These are phyloP conservation scores for Dicrurus megarhynchus DNA, from an alignment of 2,113 vertebrate species.

Conservation along the genomic window DNA sequence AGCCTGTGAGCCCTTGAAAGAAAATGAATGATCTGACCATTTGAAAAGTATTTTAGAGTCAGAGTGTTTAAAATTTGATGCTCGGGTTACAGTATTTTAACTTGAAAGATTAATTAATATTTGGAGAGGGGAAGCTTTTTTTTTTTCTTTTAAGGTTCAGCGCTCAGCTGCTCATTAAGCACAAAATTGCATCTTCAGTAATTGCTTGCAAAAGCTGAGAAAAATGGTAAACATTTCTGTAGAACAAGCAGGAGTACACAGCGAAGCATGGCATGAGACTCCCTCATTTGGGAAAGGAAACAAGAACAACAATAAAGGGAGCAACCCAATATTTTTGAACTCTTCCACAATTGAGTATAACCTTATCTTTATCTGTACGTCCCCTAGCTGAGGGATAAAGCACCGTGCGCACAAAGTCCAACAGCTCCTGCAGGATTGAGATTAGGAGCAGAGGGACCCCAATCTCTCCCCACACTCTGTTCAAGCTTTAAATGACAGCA, in stretches of 20 bases:
- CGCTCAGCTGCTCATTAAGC: slow-evolving; percentile 10
- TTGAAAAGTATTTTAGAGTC: background rate
- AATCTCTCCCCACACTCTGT: fast-evolving
- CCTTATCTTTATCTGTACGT: background rate
- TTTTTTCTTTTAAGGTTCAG: background rate
- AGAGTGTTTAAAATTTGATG: background rate
- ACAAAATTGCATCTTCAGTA: slow-evolving; percentile 36
- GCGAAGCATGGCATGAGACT: background rate
- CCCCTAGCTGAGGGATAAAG: background rate
- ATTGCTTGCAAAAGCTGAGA: slow-evolving; percentile 34
- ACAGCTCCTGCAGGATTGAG: background rate
- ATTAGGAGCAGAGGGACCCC: background rate
- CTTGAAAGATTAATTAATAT: slow-evolving; percentile 30
- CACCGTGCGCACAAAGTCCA: too few species aligned
- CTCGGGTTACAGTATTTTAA: background rate
- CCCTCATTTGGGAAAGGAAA: background rate
- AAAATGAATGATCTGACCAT: background rate
- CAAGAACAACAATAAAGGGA: background rate
- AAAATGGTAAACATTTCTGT: background rate
- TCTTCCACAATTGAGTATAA: fast-evolving
- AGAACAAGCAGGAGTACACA: background rate
- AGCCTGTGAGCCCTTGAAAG: background rate
- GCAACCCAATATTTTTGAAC: background rate
- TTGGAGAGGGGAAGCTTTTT: background rate
- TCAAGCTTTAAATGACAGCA: fast-evolving